Percentiles rank a stretch among this genome's conserved stretches.
Conservation (phyloP, 2,113 vertebrate species). For the Eulacestoma nigropectus region DNA sequence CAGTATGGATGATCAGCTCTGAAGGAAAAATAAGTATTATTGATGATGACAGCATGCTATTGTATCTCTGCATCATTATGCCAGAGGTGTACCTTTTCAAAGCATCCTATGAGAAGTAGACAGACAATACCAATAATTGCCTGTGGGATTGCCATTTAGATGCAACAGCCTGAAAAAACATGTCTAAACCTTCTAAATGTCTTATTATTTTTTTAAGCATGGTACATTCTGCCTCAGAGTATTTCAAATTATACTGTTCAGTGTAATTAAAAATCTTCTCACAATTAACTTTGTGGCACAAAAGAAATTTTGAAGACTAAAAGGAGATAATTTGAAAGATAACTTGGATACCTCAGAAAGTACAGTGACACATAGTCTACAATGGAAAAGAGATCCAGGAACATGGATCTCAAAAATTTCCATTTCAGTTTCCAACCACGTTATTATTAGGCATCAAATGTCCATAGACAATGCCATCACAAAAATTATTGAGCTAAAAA, state of each 20-base stretch:
- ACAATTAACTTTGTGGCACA: background rate
- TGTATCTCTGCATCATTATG: conserved; percentile 19
- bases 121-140: conserved; percentile 25
- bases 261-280: background rate
- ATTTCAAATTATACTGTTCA: background rate
- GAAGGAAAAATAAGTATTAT: conserved; percentile 60
- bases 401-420: background rate
- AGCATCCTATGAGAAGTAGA: conserved; percentile 4
- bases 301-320: background rate
- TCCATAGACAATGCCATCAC: background rate
- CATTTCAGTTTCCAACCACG: background rate
- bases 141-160: conserved; percentile 14
- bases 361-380: background rate
- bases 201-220: background rate
- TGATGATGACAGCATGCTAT: conserved; percentile 33
- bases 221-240: background rate
- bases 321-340: background rate
- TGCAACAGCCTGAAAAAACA: conserved; percentile 1
- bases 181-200: background rate
- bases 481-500: background rate
- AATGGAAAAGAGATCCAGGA: background rate
- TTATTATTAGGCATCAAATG: background rate
- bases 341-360: background rate
- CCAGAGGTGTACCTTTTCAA: conserved; percentile 1
- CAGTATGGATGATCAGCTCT: conserved; percentile 33